Base-by-base conservation (phyloP, 2,113 vertebrate species). In the Mormyrus iriodes region DNA sequence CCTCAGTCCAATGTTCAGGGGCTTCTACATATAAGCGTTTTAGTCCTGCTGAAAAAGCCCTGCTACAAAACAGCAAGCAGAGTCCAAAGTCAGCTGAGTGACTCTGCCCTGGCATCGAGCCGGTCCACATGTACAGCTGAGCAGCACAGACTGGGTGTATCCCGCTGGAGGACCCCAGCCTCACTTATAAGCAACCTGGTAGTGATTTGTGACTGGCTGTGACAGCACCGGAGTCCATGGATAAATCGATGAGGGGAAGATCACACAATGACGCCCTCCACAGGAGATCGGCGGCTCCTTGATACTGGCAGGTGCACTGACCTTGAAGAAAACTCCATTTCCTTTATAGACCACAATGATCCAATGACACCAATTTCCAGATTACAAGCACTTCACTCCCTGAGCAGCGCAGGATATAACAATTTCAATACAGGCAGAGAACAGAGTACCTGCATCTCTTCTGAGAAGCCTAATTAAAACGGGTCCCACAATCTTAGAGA, bases 301-400 rank as follows among this genome's bases (percentile, higher is more conserved):
- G 91, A 92, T 10, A 91, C 94, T 94, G 94, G 95, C 95, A 94
- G 93, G 95, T 94, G 95, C 93, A 86, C 93, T 95, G 95, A 96
- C 94, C 94, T 94, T 94, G 95, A 95, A 95, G 93, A 94, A 95
- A 95, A 95, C 93, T 94, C 93, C 92, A 95, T 95, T 96, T 96
- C 95, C 95, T 93, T 92, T 91, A 69, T 83, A 51, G 89, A 91
- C 87, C 89, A 92, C 92, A 93, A 92, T 90, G 92, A 92, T 92
- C 87, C 86, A 88, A 88, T 89, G 91, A 93, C 93, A 92, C 93
- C 92, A 93, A 92, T 95, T 93, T 92, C 92, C 87, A 93, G 93
- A 94, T 4, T 7, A 51, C 90, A 90, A 93, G 93, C 92, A 94
- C 94, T 95, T 95, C 93, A 93, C 93, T 88, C 88, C 87, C 86